Conservation (phyloP, 2,113 vertebrate species). For the Anguilla japonica region DNA sequence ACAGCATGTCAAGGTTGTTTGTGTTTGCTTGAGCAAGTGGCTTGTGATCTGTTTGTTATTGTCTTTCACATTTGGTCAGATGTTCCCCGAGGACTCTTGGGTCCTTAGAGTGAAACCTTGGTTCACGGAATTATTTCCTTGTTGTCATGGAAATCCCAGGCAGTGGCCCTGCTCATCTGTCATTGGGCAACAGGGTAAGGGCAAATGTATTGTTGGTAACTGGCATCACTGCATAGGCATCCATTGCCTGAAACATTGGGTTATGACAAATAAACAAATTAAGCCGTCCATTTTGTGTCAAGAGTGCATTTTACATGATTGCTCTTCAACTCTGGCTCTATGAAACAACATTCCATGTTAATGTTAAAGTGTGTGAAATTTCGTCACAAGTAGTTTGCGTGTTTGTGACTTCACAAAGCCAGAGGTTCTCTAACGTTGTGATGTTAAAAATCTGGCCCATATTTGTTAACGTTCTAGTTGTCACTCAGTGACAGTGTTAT, state of each 20-base stretch:
- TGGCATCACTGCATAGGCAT: background rate
- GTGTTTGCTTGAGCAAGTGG: conserved; percentile 1
- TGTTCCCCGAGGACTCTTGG: background rate
- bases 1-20: conserved; percentile 4
- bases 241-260: background rate
- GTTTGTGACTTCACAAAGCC: conserved; percentile 40
- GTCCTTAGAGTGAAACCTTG: background rate
- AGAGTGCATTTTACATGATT: conserved; percentile 17
- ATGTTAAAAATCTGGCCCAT: conserved; percentile 6
- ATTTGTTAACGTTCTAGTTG: conserved; percentile 20
- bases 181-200: background rate
- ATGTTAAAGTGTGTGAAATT: conserved; percentile 46
- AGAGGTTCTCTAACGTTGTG: conserved; percentile 2
- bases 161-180: background rate
- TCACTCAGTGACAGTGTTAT: conserved; percentile 17
- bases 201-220: conserved; percentile 1
- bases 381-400: conserved; percentile 44
- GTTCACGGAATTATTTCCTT: background rate
- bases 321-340: conserved; percentile 27
- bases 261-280: conserved; percentile 17
- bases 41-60: conserved; percentile 8
- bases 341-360: conserved; percentile 45
- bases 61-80: conserved; percentile 3
- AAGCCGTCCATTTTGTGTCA: conserved; percentile 20
- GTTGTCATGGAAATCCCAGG: background rate